phyloP scores from a whole-genome alignment of 92 coral and sea anemone genomes.

The Zoanthus sociatus region DNA sequence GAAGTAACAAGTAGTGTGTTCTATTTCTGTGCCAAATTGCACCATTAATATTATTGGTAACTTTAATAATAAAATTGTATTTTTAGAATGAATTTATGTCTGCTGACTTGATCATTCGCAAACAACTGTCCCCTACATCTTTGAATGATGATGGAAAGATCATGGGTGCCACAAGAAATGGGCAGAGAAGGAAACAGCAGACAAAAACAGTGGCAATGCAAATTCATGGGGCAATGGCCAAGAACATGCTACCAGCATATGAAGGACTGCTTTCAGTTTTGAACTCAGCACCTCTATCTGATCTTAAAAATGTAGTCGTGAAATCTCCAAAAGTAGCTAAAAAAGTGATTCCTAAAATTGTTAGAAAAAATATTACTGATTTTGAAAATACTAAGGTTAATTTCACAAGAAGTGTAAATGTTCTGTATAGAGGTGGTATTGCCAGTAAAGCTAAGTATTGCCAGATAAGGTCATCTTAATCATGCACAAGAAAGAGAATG shows the following conservation, averaged over 20 bases:
- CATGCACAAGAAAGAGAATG: too few species aligned
- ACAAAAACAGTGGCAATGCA: constrained; percentile 8
- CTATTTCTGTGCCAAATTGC: too few species aligned
- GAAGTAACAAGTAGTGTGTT: not conserved
- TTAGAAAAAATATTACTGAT: constrained; percentile 25
- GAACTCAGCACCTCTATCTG: constrained; percentile 17
- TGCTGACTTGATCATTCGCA: too few species aligned
- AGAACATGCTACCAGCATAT: constrained; percentile 37
- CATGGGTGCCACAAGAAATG: constrained; percentile 34
- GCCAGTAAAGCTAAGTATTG: constrained; percentile 32
- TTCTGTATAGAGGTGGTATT: constrained; percentile 57
- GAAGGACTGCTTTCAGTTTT: constrained; percentile 22
- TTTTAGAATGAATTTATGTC: not conserved
- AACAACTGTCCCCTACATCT: not conserved
- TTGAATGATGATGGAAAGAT: constrained; percentile 34
- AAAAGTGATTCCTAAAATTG: constrained; percentile 57
- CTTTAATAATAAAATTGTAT: not conserved
- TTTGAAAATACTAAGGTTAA: constrained; percentile 48
- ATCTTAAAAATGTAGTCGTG: not conserved
- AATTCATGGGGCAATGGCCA: constrained; percentile 19
- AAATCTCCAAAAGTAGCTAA: constrained; percentile 44
- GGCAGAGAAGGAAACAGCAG: not conserved
- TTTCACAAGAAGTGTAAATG: constrained; percentile 59
- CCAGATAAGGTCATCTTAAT: constrained; percentile 38
- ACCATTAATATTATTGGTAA: not conserved